Base-by-base conservation (phyloP, 2,888 invertebrate species). In the Argyra leucocephala region DNA sequence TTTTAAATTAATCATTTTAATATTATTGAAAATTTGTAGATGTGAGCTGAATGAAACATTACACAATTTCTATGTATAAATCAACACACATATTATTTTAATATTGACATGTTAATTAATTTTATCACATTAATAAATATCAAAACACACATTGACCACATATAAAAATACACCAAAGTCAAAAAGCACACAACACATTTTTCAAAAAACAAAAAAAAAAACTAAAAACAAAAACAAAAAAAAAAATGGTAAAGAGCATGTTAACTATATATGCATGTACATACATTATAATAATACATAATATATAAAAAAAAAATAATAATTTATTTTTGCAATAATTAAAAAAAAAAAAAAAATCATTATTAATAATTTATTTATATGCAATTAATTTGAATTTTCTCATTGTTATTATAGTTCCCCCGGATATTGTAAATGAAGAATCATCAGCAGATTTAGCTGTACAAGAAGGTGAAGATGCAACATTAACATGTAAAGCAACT, bases 401-500 rank as follows among this genome's bases (percentile, higher is more conserved):
- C 6, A 31, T 64, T 31, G 6, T 61, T 37, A 26, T 68, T 70
- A 67, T 79, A 90, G 90, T 90, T 64, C 90, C 90, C 61, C 90
- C 90, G 1, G 89, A 90, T 74, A 90, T 90, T 68, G 83, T 88
- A 68, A 90, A 90, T 74, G 85, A 87, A 67, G 85, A 85, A 21
- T 89, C 89, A 66, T 89, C 89, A 72, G 85, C 88, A 3, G 90
- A 90, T 74, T 83, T 90, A 76, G 83, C 88, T 12, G 88, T 90
- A 21, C 85, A 87, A 69, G 93, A 94, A 80, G 89, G 90, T 1
- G 88, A 87, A 69, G 87, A 88, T 68, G 90, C 90, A 0, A 86
- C 86, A 1, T 81, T 93, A 18, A 83, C 85, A 7, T 93, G 93
- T 72, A 87, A 86, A 21, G 93, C 92, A 0, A 88, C 88, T 0